A percentile compares a stretch with the other conserved stretches of the same genome.
phyloP scores from a whole-genome alignment of 2,888 invertebrate species.

The Nomada flava region DNA sequence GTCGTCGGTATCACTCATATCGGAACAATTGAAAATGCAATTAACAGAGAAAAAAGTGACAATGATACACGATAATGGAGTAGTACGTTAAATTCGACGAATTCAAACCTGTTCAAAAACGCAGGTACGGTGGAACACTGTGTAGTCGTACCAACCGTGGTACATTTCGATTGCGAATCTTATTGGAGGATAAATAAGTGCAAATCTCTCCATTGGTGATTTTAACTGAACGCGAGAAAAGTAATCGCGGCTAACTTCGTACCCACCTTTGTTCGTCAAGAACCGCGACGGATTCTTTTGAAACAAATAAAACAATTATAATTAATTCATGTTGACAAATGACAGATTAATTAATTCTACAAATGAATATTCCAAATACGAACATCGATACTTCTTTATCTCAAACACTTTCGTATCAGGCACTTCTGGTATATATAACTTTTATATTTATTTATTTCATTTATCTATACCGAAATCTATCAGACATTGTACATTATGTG shows the following conservation, averaged over 20 bases:
- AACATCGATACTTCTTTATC: too few relatives aligned
- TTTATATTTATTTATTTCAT: too few relatives aligned
- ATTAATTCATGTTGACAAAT: too few relatives aligned
- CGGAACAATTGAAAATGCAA: slow-evolving; percentile 2
- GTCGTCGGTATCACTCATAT: slow-evolving; percentile 42
- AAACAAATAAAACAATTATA: too few relatives aligned
- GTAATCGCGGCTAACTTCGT: slow-evolving; percentile 12
- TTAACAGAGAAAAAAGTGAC: slow-evolving; percentile 32
- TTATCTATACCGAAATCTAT: too few relatives aligned
- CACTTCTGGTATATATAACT: too few relatives aligned
- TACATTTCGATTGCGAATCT: not conserved
- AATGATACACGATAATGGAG: slow-evolving; percentile 36
- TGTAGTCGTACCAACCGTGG: slow-evolving; percentile 40
- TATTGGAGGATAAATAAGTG: slow-evolving; percentile 13
- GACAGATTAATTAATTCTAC: too few relatives aligned
- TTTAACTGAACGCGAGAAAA: not conserved
- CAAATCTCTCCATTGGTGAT: slow-evolving; percentile 14
- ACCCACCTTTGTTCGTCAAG: not conserved
- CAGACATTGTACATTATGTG: too few relatives aligned
- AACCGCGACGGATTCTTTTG: too few relatives aligned
- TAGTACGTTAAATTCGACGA: slow-evolving; percentile 57
- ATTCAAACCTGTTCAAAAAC: slow-evolving; percentile 60
- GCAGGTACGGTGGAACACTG: slow-evolving; percentile 8
- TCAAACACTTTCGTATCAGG: too few relatives aligned
- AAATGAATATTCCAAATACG: too few relatives aligned